Conservation (phyloP, 2,888 invertebrate species). For the Euplagia quadripunctaria region DNA sequence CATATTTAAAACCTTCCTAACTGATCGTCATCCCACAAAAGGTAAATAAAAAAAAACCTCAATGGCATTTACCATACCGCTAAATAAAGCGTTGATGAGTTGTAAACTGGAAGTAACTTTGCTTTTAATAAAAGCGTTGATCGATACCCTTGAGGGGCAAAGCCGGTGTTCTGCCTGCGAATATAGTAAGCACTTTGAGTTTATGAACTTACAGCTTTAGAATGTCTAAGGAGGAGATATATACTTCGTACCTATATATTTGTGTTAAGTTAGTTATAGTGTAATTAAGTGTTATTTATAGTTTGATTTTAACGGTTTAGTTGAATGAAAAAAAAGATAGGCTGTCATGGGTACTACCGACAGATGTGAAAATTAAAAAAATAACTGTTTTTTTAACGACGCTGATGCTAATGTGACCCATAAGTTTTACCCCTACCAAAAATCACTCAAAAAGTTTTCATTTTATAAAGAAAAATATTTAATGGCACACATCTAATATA, state of each 20-base stretch:
- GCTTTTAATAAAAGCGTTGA: slow-evolving; percentile 29
- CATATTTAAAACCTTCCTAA: background rate
- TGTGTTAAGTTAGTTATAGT: background rate
- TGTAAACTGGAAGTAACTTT: slow-evolving; percentile 47
- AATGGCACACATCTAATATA: too few relatives aligned
- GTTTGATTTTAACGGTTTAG: too few relatives aligned
- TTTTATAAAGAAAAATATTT: too few relatives aligned
- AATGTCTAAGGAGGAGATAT: slow-evolving; percentile 1
- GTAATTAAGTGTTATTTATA: too few relatives aligned
- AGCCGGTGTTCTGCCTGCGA: slow-evolving; percentile 23
- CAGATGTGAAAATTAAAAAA: too few relatives aligned
- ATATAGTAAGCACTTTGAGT: slow-evolving; percentile 28
- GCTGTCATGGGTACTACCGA: too few relatives aligned
- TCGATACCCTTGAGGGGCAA: slow-evolving; percentile 37
- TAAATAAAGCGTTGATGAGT: slow-evolving; percentile 29
- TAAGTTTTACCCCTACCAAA: too few relatives aligned
- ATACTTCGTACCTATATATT: background rate
- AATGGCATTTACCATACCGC: slow-evolving; percentile 23
- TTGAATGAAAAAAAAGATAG: too few relatives aligned
- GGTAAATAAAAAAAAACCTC: slow-evolving; percentile 21
- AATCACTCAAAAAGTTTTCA: too few relatives aligned
- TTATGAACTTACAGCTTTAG: slow-evolving; percentile 34
- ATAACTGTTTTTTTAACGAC: too few relatives aligned
- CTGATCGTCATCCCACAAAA: background rate
- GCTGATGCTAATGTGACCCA: too few relatives aligned